Evolutionary conservation across 1,140 invertebrate species (phyloP), one percentile per base, ranked within the genome.

Genomic region (Apis dorsata): DNA sequence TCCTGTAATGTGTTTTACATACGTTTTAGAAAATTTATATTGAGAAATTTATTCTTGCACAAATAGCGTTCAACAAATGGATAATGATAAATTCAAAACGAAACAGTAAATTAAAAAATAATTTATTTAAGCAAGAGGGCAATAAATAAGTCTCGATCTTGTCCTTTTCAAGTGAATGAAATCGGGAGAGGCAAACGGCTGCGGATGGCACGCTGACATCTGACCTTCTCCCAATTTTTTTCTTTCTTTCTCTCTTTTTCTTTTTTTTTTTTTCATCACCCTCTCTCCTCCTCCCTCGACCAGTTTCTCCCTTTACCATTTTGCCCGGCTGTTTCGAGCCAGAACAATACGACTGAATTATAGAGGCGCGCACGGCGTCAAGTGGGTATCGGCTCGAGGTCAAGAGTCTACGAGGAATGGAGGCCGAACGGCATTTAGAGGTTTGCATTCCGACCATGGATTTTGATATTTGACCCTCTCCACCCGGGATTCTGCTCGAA

Each of bases 271-370:
- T 24, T 53, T 44, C 24, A 1, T 13, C 59, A 49, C 28, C 72
- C 49, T 74, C 34, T 44, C 34, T 34, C 34, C 60, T 53, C 63
- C 53, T 11, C 10, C 19, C 51, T 19, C 49, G 44, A 24, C 15
- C 34, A 34, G 70, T 44, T 24, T n/a, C 10, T 3, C 13, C 44
- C 28, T 80, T 75, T 49, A 57, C 66, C 65, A 34, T 79, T 85
- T 60, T n/a, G 66, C 34, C 44, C 51, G 72, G 49, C 28, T 71
- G 51, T 72, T 66, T 66, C 79, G 55, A 86, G 77, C 69, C 76
- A 72, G 84, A 91, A 91, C 87, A 91, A 91, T 91, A 89, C 87
- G 83, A 89, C 83, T 90, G 88, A 92, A 91, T 91, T 89, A 90
- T 90, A 86, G 86, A 90, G 86, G 74, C 77, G 74, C 84, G 71